Evolutionary conservation across 2,888 invertebrate species (phyloP).

Genomic region (Petrolisthes manimaculis): DNA sequence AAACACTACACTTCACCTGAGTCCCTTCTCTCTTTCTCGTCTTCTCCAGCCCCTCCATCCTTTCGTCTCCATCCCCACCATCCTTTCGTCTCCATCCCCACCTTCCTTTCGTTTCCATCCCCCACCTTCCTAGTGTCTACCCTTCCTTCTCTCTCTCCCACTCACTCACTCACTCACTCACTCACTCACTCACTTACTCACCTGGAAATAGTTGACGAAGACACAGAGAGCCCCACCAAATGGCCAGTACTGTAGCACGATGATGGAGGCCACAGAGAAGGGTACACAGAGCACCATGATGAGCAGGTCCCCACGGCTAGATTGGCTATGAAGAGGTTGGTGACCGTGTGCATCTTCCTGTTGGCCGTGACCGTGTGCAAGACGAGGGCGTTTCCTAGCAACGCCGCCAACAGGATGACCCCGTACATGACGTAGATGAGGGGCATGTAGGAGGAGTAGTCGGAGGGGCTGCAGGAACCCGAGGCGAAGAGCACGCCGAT

Average conservation of each 20-base stretch:
- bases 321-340: slow-evolving; percentile 87
- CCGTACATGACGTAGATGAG: slow-evolving; percentile 71
- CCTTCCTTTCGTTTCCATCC: neutral
- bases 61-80: neutral
- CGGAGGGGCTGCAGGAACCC: slow-evolving; percentile 25
- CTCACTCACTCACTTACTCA: slow-evolving; percentile 60
- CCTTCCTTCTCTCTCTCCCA: neutral
- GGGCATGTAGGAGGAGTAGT: slow-evolving; percentile 67
- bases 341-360: slow-evolving; percentile 90
- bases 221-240: slow-evolving; percentile 87
- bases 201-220: slow-evolving; percentile 84
- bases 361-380: slow-evolving; percentile 87
- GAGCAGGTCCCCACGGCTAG: slow-evolving; percentile 90
- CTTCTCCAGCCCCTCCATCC: neutral
- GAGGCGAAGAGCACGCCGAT: slow-evolving; percentile 33
- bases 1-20: too few species aligned
- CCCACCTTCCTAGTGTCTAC: neutral
- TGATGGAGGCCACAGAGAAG: slow-evolving; percentile 85
- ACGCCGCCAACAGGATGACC: slow-evolving; percentile 70
- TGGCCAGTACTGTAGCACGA: slow-evolving; percentile 87
- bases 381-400: slow-evolving; percentile 75
- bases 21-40: neutral
- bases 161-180: neutral
- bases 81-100: neutral
- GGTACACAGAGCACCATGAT: slow-evolving; percentile 93